These are phyloP conservation scores for Opisthograptis luteolata DNA, from an alignment of 2,888 invertebrate species.

Conservation along the genomic window DNA sequence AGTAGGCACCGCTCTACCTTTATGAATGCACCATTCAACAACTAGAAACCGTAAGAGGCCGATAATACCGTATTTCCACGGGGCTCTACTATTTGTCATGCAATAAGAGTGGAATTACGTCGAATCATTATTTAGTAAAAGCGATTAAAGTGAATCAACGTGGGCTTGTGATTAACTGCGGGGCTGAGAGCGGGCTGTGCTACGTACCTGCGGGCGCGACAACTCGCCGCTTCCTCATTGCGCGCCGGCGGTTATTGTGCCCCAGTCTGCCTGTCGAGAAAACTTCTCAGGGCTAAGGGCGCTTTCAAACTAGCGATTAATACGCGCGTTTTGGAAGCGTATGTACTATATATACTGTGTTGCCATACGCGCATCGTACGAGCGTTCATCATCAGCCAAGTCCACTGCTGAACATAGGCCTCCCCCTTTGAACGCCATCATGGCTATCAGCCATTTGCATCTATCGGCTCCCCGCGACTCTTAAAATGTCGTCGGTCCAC, in stretches of 20 bases:
- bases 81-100: constrained; percentile 45
- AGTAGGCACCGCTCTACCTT: no score
- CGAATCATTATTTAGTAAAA: constrained; percentile 53
- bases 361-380: no score
- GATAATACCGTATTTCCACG: constrained; percentile 14
- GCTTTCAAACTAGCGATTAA: no score
- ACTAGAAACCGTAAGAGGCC: constrained; percentile 7
- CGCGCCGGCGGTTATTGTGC: constrained; percentile 56
- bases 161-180: constrained; percentile 54
- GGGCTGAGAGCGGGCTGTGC: constrained; percentile 36
- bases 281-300: constrained; percentile 25
- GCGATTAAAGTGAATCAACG: constrained; percentile 54
- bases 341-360: no score
- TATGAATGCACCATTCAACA: constrained; percentile 1
- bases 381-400: no score
- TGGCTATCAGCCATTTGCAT: no score
- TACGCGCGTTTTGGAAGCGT: no score
- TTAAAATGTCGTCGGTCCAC: no score
- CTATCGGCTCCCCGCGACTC: no score
- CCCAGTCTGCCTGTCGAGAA: constrained; percentile 20
- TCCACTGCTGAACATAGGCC: no score
- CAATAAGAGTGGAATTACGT: constrained; percentile 48
- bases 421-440: no score
- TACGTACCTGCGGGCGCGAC: constrained; percentile 61
- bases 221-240: constrained; percentile 71